Percentiles rank a stretch among this genome's conserved stretches.
Evolutionary conservation across 2,797 vertebrate species (phyloP).

Genomic region (Hippopotamyrus pictus): DNA sequence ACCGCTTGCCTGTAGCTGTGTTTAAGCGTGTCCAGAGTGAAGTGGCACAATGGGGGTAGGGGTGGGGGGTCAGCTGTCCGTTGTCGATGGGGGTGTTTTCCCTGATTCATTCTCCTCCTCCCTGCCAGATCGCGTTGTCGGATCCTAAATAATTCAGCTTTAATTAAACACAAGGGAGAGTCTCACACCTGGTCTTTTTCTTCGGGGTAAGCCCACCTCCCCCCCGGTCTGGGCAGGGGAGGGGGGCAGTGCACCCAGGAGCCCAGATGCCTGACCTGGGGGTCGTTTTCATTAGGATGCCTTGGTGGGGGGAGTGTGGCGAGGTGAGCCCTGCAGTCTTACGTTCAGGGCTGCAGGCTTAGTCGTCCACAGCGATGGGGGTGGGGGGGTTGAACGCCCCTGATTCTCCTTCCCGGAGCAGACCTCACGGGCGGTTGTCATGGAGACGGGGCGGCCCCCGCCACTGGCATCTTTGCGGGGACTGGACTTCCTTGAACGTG

Average conservation of each 20-base stretch:
- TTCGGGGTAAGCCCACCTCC: background rate
- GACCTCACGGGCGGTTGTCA: constrained; percentile 1
- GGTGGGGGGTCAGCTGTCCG: background rate
- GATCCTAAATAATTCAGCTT: background rate
- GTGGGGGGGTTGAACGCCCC: background rate
- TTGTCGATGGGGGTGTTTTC: background rate
- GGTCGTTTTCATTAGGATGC: background rate
- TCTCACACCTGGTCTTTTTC: constrained; percentile 5
- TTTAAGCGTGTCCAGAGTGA: background rate
- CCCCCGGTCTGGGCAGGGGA: background rate
- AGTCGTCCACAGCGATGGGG: background rate
- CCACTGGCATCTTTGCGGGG: background rate
- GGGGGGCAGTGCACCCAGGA: background rate
- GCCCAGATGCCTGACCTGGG: background rate
- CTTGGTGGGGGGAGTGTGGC: background rate
- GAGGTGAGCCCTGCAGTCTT: background rate
- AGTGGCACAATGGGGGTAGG: background rate
- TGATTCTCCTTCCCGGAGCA: background rate
- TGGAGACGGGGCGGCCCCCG: background rate
- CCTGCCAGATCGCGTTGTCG: background rate
- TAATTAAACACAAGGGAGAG: constrained; percentile 11
- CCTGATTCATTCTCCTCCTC: background rate
- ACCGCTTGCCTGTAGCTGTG: background rate
- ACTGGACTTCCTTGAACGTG: background rate
- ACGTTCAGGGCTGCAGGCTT: background rate